phyloP scores from a whole-genome alignment of 1,140 invertebrate genomes.

The Drosophila kanapiae region DNA sequence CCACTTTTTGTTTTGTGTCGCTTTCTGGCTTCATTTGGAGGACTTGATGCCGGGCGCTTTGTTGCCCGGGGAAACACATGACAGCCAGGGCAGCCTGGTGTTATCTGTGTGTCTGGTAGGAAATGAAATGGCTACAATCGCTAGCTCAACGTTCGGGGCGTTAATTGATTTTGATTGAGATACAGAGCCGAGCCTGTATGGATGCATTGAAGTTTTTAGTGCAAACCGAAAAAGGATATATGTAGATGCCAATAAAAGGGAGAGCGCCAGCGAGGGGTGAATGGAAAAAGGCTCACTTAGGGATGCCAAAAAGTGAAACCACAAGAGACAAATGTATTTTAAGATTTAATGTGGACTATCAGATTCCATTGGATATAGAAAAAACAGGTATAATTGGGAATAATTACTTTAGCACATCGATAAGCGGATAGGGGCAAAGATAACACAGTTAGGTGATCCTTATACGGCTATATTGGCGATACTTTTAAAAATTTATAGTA shows the following conservation, averaged over 20 bases:
- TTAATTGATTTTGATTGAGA: conserved; percentile 68
- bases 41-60: conserved; percentile 77
- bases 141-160: conserved; percentile 50
- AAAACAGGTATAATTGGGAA: too few species aligned
- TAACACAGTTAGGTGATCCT: too few species aligned
- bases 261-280: not conserved
- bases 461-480: too few species aligned
- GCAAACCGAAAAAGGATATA: conserved; percentile 8
- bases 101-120: conserved; percentile 17
- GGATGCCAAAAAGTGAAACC: not conserved
- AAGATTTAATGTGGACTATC: too few species aligned
- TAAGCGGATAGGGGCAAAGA: too few species aligned
- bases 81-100: conserved; percentile 42
- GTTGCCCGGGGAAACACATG: conserved; percentile 65
- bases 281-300: not conserved
- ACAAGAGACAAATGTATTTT: not conserved
- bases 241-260: conserved; percentile 2
- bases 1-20: conserved; percentile 27
- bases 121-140: conserved; percentile 65
- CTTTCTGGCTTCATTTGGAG: conserved; percentile 68
- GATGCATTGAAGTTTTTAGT: conserved; percentile 23
- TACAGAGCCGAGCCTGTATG: conserved; percentile 15
- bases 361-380: not conserved
- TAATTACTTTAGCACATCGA: too few species aligned
- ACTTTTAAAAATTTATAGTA: too few species aligned